phyloP scores from a whole-genome alignment of 2,113 vertebrate species.

The Sinosuthora webbiana region DNA sequence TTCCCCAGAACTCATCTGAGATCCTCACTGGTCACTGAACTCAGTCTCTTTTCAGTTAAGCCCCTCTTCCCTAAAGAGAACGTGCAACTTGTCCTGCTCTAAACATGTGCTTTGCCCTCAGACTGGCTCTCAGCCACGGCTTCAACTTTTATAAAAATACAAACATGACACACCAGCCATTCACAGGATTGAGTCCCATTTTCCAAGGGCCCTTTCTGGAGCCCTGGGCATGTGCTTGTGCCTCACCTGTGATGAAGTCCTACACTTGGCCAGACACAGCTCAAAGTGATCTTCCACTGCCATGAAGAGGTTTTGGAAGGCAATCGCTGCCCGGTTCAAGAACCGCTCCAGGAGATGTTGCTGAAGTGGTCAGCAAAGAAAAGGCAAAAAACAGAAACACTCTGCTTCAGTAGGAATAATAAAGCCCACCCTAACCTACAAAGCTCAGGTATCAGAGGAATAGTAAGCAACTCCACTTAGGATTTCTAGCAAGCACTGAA shows the following conservation, averaged over 20 bases:
- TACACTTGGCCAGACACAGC: conserved; percentile 93
- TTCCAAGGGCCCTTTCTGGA: not conserved
- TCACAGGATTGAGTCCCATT: not conserved
- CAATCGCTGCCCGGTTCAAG: conserved; percentile 89
- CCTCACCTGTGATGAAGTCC: conserved; percentile 94
- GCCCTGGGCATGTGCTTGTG: not conserved
- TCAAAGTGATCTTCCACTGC: conserved; percentile 98
- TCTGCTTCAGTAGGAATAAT: not conserved
- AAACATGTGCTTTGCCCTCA: not conserved
- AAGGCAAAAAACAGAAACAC: not conserved
- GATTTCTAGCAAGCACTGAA: not conserved
- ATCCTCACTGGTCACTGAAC: not conserved
- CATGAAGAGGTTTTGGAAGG: conserved; percentile 96
- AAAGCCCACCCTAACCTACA: not conserved
- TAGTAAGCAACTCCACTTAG: not conserved
- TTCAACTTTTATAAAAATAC: not conserved
- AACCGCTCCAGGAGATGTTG: conserved; percentile 93
- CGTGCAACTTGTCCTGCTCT: not conserved
- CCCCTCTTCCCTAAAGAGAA: not conserved
- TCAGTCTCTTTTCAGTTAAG: not conserved
- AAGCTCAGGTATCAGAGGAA: not conserved
- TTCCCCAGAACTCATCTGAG: not conserved
- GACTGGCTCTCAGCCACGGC: not conserved
- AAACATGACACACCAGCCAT: not conserved
- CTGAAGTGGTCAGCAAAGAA: conserved; percentile 65